phyloP scores from a whole-genome alignment of 2,797 vertebrate genomes.

The Hypotaenidia philippensis region DNA sequence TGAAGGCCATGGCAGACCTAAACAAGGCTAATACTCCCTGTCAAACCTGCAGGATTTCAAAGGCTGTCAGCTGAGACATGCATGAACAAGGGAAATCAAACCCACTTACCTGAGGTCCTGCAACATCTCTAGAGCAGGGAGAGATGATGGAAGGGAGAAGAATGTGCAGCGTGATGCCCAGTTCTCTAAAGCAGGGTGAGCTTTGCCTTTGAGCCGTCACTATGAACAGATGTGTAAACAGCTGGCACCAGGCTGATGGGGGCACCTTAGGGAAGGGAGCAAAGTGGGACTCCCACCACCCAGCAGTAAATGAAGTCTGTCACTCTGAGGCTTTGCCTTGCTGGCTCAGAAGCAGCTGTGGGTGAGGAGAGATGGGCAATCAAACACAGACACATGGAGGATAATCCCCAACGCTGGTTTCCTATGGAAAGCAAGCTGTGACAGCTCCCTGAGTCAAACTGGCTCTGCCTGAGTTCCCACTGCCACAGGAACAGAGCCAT shows the following conservation, averaged over 20 bases:
- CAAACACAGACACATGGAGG: fast-evolving
- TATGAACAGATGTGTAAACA: neutral
- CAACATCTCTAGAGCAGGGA: neutral
- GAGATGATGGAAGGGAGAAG: neutral
- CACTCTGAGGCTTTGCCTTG: neutral
- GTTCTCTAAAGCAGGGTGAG: neutral
- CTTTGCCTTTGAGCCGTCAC: neutral
- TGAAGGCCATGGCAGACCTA: neutral
- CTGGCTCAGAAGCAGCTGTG: neutral
- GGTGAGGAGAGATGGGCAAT: fast-evolving
- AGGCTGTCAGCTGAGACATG: neutral
- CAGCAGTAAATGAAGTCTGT: neutral
- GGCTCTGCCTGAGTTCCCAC: neutral
- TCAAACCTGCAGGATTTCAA: neutral
- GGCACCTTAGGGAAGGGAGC: neutral
- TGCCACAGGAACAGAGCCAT: neutral
- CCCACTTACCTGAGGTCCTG: fast-evolving
- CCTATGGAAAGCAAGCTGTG: neutral
- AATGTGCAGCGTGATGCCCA: fast-evolving
- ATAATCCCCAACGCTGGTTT: neutral
- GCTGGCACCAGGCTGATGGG: fast-evolving
- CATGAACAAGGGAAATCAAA: neutral
- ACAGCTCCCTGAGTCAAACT: neutral
- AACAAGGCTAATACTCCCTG: neutral
- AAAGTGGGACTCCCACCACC: too few relatives aligned